Base-by-base conservation (phyloP, 2,797 vertebrate genomes). In the Xenops minutus region DNA sequence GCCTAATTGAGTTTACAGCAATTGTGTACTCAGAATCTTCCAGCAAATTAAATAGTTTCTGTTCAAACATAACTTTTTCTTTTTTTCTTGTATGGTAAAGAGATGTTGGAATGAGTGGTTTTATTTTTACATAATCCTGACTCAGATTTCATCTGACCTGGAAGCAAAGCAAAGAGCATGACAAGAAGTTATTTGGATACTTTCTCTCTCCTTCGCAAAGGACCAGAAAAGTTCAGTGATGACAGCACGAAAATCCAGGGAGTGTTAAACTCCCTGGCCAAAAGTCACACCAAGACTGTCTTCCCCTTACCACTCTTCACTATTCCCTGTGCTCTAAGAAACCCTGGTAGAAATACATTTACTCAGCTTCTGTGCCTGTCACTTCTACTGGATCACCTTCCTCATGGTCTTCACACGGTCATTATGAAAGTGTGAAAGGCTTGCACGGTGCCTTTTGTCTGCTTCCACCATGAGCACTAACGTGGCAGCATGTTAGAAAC, bases 381-480 rank as follows among this genome's bases (percentile, higher is more conserved):
- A 61, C 43, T 72, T 49, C 30, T 46, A 16, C 34, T 24, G 34
- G 29, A 73, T 44, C 36, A 62, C 22, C 55, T 51, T 87, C 59
- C 16, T 72, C n/a, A 17, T 1, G 26, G 29, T 34, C 37, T 64
- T 71, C 69, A 66, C 20, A 46, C 2, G 13, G 30, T 10, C 1
- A 0, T 22, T 30, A 37, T 3, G 30, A 19, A 71, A 56, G 16
- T 3, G 3, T 46, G 14, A 63, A 76, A 34, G 7, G 14, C 20
- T 63, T 43, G 26, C 7, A n/a, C 2, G 0, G 10, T 19, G 11
- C 34, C 78, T 92, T 72, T 49, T 0, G 1, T 19, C 19, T 44
- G 52, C 58, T 73, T 32, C 43, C 14, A 76, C 24, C 16, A 18
- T 13, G 9, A 72, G 39, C 8, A 24, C 7, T 30, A 56, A 36